Conservation (phyloP, 2,113 vertebrate genomes). For the Pelmatolapia mariae region DNA sequence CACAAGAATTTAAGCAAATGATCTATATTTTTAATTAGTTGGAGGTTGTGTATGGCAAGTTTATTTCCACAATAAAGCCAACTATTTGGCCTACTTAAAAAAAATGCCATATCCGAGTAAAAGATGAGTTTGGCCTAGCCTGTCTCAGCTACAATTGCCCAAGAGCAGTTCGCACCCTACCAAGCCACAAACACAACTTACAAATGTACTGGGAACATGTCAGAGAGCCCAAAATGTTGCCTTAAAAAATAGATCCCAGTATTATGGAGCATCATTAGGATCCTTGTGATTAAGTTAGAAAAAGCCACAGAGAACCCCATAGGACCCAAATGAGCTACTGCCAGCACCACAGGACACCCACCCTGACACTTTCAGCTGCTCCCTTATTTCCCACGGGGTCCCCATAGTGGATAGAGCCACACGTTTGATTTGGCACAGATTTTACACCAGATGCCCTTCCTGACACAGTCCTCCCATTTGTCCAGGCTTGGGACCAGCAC, state of each 20-base stretch:
- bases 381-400: neutral
- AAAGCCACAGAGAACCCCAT: neutral
- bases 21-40: neutral
- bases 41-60: neutral
- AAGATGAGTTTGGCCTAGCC: neutral
- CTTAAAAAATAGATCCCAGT: neutral
- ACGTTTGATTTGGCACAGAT: neutral
- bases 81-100: neutral
- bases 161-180: neutral
- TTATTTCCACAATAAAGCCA: neutral
- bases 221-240: neutral
- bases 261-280: neutral
- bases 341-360: neutral
- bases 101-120: neutral
- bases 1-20: neutral
- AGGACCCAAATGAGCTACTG: neutral
- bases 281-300: neutral
- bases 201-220: neutral
- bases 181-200: neutral
- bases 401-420: neutral
- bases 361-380: neutral
- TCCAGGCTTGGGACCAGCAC: neutral
- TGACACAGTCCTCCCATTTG: neutral
- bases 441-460: neutral
- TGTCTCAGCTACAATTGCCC: neutral